Base-by-base conservation (phyloP, 2,888 invertebrate genomes). In the Drepana falcataria region DNA sequence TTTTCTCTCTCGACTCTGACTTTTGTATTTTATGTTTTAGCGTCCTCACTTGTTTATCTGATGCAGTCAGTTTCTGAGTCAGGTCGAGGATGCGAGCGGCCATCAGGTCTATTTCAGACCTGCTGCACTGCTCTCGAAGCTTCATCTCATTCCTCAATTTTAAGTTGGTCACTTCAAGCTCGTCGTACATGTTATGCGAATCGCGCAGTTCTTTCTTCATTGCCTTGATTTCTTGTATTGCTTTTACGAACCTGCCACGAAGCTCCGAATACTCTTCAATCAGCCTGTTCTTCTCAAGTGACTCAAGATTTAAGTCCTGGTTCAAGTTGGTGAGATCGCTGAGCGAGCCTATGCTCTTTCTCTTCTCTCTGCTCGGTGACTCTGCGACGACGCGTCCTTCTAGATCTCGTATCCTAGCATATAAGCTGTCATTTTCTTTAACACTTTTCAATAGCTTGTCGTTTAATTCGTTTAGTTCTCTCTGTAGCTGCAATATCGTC, bases 61-160 rank as follows among this genome's bases (percentile, higher is more conserved):
- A 95, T 0, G 93, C 93, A 4, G 94, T 94, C 58, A 97, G 91
- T 78, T 97, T 97, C 54, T 93, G 92, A 0, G 97, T 96, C 40
- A 98, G 87, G 77, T 97, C 96, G 74, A 97, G 94, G 57, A 98
- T 95, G 52, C 97, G 93, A 35, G 95, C 95, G 0, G 95, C 95
- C 94, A 97, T 95, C 69, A 96, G 85, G 60, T 94, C 93, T 48
- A 96, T 92, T 80, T 97, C 95, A 0, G 95, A 94, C 61, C 93
- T 88, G 64, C 94, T 93, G 54, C 94, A 93, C 64, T 95, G 94
- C 63, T 92, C 93, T 58, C 92, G 85, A 1, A 93, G 79, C 58
- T 93, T 93, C 71, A 96, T 91, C 71, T 95, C 95, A 71, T 95
- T 95, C 59, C 93, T 93, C 52, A 96, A 87, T 54, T 94, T 94